Evolutionary conservation across 1,140 invertebrate genomes (phyloP), one percentile per base, ranked within the genome.

Genomic region (Colletes gigas): DNA sequence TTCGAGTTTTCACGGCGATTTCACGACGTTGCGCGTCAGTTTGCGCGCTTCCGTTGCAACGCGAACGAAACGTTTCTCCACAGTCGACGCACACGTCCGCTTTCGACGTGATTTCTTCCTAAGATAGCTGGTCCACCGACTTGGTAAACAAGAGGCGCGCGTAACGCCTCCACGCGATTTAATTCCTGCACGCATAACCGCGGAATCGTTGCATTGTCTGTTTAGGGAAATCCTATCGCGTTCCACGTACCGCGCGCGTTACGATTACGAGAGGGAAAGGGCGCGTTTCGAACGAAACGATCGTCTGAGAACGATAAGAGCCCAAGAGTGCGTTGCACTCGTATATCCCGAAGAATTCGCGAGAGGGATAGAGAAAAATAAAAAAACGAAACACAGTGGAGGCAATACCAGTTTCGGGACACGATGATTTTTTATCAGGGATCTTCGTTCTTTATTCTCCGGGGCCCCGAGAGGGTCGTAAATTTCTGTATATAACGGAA

Each of bases 121-220:
- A 54, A 52, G 81, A 84, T 83, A 79, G n/a, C 39, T 54, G 57
- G n/a, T 47, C 52, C 39, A 68, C 39, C 47, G 3, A 60, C 62
- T 50, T 50, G 10, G 10, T 10, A 12, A 50, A 77, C 63, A 47
- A 79, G 70, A 75, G 54, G 78, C 59, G 17, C 76, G 59, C 55
- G 60, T 78, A 82, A 30, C 59, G 70, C 77, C 76, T 81, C 67
- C 67, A 17, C 68, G 74, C 68, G 47, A 60, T 85, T 60, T 63
- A 72, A 79, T 84, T 68, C 44, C 78, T 30, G 52, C 55, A 15
- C 59, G 60, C 57, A 66, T 77, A 54, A 76, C 59, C n/a, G 62
- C 52, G 63, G 55, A 57, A 50, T 77, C 60, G 83, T 73, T 79
- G 72, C 52, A 84, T 85, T 85, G 83, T 85, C 55, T 60, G 55